These are phyloP conservation scores for Lophius americanus DNA, from an alignment of 2,797 vertebrate genomes.

Conservation along the genomic window DNA sequence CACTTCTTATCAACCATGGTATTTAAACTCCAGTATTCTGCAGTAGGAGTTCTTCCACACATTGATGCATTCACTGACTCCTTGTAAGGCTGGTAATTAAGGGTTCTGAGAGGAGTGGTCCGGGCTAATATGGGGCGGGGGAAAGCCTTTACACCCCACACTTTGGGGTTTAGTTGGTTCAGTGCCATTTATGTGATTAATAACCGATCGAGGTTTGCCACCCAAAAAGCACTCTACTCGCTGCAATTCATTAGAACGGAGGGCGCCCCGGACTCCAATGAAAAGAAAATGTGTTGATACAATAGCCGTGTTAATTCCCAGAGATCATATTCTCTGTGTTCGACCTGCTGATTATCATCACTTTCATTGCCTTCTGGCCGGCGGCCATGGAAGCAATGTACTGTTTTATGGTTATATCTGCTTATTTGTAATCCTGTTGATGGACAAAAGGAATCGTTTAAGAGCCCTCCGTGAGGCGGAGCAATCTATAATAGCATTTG, in stretches of 20 bases:
- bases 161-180: conserved; percentile 70
- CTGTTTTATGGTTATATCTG: conserved; percentile 66
- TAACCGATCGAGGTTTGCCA: conserved; percentile 59
- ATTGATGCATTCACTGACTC: conserved; percentile 65
- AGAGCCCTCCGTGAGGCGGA: conserved; percentile 26
- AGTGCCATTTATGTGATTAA: conserved; percentile 77
- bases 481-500: conserved; percentile 32
- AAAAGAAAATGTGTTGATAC: conserved; percentile 78
- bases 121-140: conserved; percentile 66
- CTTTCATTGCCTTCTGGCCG: conserved; percentile 60
- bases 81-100: conserved; percentile 67
- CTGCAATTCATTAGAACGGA: conserved; percentile 71
- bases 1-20: conserved; percentile 28
- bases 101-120: conserved; percentile 66
- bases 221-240: conserved; percentile 67
- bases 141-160: conserved; percentile 65
- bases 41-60: conserved; percentile 60
- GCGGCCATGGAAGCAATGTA: conserved; percentile 54
- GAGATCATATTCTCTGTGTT: conserved; percentile 68
- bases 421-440: conserved; percentile 68
- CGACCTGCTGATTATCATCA: conserved; percentile 68
- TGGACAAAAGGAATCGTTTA: conserved; percentile 54
- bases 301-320: conserved; percentile 70
- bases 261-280: conserved; percentile 66
- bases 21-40: conserved; percentile 50